Evolutionary conservation across 2,113 vertebrate species (phyloP).

Genomic region (Stegastes partitus): DNA sequence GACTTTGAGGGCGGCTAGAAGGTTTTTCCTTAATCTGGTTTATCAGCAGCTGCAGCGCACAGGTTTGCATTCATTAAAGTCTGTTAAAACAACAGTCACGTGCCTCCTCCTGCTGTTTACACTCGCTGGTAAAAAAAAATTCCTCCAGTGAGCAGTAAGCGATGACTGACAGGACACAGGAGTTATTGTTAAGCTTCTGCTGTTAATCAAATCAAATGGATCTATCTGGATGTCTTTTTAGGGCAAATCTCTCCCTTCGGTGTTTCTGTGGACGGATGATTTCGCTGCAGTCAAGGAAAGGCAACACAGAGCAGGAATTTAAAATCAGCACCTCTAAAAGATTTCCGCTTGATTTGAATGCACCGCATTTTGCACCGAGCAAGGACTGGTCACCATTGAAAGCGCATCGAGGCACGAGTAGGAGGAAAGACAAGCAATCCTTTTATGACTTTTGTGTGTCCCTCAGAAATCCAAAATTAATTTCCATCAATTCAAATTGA

Average conservation of each 20-base stretch:
- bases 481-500: slow-evolving; percentile 1
- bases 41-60: neutral
- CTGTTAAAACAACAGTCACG: neutral
- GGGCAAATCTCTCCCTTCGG: too few species aligned
- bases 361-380: neutral
- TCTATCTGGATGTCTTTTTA: too few species aligned
- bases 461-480: neutral
- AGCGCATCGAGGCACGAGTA: neutral
- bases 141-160: neutral
- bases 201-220: neutral
- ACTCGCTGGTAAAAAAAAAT: neutral
- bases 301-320: too few species aligned
- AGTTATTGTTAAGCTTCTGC: neutral
- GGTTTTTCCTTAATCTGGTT: neutral
- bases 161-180: neutral
- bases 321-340: too few species aligned
- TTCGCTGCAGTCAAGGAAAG: too few species aligned
- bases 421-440: neutral
- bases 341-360: too few species aligned
- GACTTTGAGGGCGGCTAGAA: slow-evolving; percentile 3
- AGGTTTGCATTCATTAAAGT: slow-evolving; percentile 1
- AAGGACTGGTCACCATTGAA: neutral
- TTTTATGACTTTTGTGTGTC: neutral
- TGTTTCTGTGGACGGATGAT: too few species aligned
- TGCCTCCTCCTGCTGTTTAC: neutral